These are phyloP conservation scores for Macroramphosus scolopax DNA, from an alignment of 2,797 vertebrate genomes.

Conservation along the genomic window DNA sequence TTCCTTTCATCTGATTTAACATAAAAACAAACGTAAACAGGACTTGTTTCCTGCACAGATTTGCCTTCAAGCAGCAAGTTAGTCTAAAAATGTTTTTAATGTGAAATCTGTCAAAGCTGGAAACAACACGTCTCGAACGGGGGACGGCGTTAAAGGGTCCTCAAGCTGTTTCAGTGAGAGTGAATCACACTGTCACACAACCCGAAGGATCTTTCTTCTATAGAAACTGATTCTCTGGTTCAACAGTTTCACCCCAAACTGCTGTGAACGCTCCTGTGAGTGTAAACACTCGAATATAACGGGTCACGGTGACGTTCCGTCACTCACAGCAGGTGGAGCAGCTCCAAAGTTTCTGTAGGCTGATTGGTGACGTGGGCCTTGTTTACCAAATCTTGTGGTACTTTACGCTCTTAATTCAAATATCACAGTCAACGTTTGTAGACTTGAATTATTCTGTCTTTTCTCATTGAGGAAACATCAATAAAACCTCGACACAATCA, in stretches of 20 bases:
- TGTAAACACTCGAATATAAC: slow-evolving; percentile 60
- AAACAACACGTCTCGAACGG: slow-evolving; percentile 38
- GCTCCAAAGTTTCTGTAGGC: slow-evolving; percentile 33
- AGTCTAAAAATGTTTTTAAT: slow-evolving; percentile 17
- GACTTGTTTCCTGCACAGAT: slow-evolving; percentile 4
- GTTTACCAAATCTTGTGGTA: slow-evolving; percentile 32
- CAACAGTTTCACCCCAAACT: slow-evolving; percentile 51
- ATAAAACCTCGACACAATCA: neutral
- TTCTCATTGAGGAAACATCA: neutral
- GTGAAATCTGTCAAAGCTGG: slow-evolving; percentile 26
- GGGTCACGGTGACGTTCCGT: slow-evolving; percentile 35
- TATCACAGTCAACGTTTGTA: no score
- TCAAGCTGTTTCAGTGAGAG: slow-evolving; percentile 46
- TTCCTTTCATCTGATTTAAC: neutral
- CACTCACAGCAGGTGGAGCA: slow-evolving; percentile 43
- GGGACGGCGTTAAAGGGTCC: slow-evolving; percentile 39
- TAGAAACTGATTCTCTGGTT: slow-evolving; percentile 61
- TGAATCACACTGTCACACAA: slow-evolving; percentile 43
- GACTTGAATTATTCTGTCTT: no score
- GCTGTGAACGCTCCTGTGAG: slow-evolving; percentile 52
- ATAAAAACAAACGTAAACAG: no score
- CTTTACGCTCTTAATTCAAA: no score
- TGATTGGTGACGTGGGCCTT: slow-evolving; percentile 29
- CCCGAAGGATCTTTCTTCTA: slow-evolving; percentile 42
- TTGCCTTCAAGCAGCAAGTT: slow-evolving; percentile 35